phyloP scores from a whole-genome alignment of 2,797 vertebrate species.

The Thunnus albacares region DNA sequence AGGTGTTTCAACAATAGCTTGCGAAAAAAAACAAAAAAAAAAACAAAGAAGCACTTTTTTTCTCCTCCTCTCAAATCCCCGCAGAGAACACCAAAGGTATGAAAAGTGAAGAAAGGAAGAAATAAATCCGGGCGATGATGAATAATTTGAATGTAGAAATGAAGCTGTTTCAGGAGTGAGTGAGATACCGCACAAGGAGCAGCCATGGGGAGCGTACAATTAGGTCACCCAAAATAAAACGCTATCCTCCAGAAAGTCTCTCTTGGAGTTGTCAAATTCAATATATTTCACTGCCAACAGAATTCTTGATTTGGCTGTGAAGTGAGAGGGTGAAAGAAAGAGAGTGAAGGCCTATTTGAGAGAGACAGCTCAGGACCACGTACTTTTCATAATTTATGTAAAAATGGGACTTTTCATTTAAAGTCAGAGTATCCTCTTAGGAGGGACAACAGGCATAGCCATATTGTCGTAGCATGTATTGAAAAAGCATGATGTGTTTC shows the following conservation, averaged over 20 bases:
- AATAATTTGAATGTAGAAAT: constrained; percentile 90
- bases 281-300: constrained; percentile 83
- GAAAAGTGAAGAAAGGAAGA: constrained; percentile 88
- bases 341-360: constrained; percentile 65
- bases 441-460: constrained; percentile 67
- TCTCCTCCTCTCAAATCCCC: constrained; percentile 87
- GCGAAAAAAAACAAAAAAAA: constrained; percentile 57
- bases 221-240: constrained; percentile 88
- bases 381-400: constrained; percentile 79
- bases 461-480: constrained; percentile 59
- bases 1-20: constrained; percentile 89
- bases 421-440: constrained; percentile 70
- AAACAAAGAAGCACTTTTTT: constrained; percentile 82
- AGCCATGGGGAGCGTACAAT: constrained; percentile 86
- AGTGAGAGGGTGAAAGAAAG: constrained; percentile 74
- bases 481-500: constrained; percentile 45
- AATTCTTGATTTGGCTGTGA: constrained; percentile 83
- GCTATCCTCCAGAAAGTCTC: constrained; percentile 84
- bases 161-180: constrained; percentile 86
- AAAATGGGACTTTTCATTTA: constrained; percentile 66
- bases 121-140: constrained; percentile 88
- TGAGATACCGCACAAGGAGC: constrained; percentile 84
- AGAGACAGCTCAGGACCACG: constrained; percentile 65
- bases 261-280: constrained; percentile 86
- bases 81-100: constrained; percentile 89